phyloP scores from a whole-genome alignment of 2,888 invertebrate genomes.

The Matsumyia berberina region DNA sequence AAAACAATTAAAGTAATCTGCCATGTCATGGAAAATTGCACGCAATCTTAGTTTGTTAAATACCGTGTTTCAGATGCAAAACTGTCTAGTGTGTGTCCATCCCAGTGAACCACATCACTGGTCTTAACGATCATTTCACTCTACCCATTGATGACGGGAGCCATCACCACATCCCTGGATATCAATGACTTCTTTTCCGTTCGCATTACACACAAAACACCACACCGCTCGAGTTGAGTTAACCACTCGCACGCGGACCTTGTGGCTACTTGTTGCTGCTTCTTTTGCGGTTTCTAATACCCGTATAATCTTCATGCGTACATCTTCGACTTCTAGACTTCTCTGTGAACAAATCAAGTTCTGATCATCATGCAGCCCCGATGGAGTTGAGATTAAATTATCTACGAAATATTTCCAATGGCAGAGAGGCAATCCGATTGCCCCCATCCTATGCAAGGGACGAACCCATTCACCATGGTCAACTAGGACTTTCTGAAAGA shows the following conservation, averaged over 20 bases:
- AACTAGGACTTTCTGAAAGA: constrained; percentile 62
- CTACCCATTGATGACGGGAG: constrained; percentile 51
- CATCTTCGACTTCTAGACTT: constrained; percentile 9
- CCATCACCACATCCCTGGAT: constrained; percentile 61
- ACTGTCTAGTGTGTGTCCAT: constrained; percentile 46
- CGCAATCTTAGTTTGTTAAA: background rate
- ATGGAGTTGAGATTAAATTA: constrained; percentile 67
- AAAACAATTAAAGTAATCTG: too few relatives aligned
- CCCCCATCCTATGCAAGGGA: constrained; percentile 33
- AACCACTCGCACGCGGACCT: constrained; percentile 70
- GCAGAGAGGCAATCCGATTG: constrained; percentile 43
- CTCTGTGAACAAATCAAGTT: constrained; percentile 64
- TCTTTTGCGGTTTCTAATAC: constrained; percentile 73
- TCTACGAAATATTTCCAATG: constrained; percentile 65
- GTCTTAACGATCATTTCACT: constrained; percentile 41
- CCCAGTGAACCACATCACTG: constrained; percentile 58
- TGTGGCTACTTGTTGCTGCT: constrained; percentile 67
- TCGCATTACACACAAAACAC: constrained; percentile 44
- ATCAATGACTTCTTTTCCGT: constrained; percentile 66
- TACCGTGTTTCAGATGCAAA: constrained; percentile 24
- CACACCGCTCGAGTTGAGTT: constrained; percentile 34
- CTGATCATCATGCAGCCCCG: constrained; percentile 61
- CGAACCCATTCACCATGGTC: constrained; percentile 35
- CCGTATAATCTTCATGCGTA: constrained; percentile 36
- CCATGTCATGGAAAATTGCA: too few relatives aligned